Base-by-base conservation (phyloP, 37 sponge, comb jelly and placozoan species). In the Chondrosia reniformis region DNA sequence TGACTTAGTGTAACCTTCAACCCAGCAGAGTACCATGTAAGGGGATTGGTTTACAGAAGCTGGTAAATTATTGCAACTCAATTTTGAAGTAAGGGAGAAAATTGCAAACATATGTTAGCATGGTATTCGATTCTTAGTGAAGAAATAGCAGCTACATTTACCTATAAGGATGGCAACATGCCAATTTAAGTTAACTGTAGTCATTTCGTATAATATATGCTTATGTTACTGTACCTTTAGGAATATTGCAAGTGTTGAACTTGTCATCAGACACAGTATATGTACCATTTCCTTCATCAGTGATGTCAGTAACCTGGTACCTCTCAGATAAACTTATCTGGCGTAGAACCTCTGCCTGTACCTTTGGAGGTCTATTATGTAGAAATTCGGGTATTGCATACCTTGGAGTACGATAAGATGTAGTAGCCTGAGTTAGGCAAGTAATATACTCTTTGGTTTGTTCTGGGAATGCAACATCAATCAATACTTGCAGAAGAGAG, bases 401-500 rank as follows among this genome's bases (percentile, higher is more conserved):
- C 30, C 74, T 33, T 27, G 74, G 81, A 27, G 4, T 45, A 22
- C 81, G 74, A 46, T 81, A 72, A 27, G 41, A 41, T 30, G 33
- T 4, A 57, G 81, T 58, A 25, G 66, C 67, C 44, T 69, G 31
- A 19, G 52, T 57, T 17, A 39, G 41, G 5, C 73, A 56, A 39
- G 41, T 45, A 15, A 67, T n/a, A 52, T 81, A 81, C 39, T 52
- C 33, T 15, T 37, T 56, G 33, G 61, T 13, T 13, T 81, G 81
- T 54, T 81, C 81, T 43, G 72, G 69, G 40, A 79, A 66, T 6
- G 66, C 80, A 27, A 79, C 8, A 22, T 79, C 80, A 19, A 66
- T 44, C 33, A 79, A n/a, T n/a, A 79, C 69, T 79, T 79, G 67
- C 9, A 79, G 69, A 6, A 79, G 55, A 17, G 80, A 59, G 59